Conservation (phyloP, 2,888 invertebrate species). For the Lysandra bellargus region DNA sequence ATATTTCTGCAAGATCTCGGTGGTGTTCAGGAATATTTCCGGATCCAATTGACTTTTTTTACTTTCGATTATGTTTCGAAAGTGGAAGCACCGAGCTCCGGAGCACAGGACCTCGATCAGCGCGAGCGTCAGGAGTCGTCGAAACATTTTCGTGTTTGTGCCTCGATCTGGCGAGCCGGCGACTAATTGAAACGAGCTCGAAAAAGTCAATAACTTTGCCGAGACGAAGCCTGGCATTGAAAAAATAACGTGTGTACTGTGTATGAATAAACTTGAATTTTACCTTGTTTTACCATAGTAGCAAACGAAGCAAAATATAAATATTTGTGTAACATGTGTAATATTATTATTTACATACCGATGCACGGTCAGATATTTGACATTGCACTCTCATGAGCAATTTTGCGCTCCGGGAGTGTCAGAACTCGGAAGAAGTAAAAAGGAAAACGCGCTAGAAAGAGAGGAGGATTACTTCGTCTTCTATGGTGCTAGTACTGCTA, state of each 20-base stretch:
- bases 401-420: too few relatives aligned
- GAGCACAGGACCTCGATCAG: neutral
- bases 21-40: conserved; percentile 58
- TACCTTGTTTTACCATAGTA: neutral
- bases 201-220: conserved; percentile 17
- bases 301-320: neutral
- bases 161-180: neutral
- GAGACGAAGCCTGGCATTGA: conserved; percentile 10
- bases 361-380: neutral
- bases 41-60: conserved; percentile 47
- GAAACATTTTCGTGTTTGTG: conserved; percentile 5
- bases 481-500: too few relatives aligned
- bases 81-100: conserved; percentile 2
- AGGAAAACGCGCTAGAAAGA: too few relatives aligned
- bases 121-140: neutral
- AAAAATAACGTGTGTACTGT: neutral
- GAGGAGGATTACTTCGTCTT: too few relatives aligned
- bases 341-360: neutral
- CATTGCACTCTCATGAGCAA: neutral
- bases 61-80: conserved; percentile 25
- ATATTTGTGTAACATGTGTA: conserved; percentile 5
- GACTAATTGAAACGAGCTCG: conserved; percentile 11
- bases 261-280: neutral
- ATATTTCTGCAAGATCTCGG: conserved; percentile 60
- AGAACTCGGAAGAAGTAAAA: too few relatives aligned